Conservation (phyloP, 1,140 invertebrate genomes). For the Charaxes varanes region DNA sequence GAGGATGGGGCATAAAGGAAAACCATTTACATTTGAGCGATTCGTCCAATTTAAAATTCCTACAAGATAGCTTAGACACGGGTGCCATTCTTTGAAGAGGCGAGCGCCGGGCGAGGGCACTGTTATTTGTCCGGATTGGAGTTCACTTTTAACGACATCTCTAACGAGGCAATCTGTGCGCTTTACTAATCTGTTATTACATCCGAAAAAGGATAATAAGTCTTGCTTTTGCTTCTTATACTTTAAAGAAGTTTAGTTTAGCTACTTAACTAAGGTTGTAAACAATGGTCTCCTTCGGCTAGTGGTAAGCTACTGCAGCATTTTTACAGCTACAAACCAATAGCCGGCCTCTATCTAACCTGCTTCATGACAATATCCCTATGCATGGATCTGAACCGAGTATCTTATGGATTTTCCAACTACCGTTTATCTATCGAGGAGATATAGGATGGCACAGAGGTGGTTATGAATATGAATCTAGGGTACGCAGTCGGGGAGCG, state of each 20-base stretch:
- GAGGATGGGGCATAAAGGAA: slow-evolving; percentile 74
- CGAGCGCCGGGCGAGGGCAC: slow-evolving; percentile 49
- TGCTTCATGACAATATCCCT: too few relatives aligned
- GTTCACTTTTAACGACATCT: slow-evolving; percentile 47
- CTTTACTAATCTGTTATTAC: too few relatives aligned
- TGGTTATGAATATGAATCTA: slow-evolving; percentile 71
- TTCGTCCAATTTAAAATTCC: slow-evolving; percentile 76
- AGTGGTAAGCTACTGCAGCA: too few relatives aligned
- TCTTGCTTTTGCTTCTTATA: too few relatives aligned
- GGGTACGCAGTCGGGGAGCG: slow-evolving; percentile 55
- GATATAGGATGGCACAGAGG: slow-evolving; percentile 16
- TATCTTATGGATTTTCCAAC: too few relatives aligned
- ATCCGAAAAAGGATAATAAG: too few relatives aligned
- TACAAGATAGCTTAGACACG: slow-evolving; percentile 74
- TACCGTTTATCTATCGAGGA: too few relatives aligned
- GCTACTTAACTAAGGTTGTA: too few relatives aligned
- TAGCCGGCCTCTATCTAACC: too few relatives aligned
- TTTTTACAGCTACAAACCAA: slow-evolving; percentile 14
- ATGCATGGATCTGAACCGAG: too few relatives aligned
- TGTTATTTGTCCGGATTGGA: slow-evolving; percentile 35
- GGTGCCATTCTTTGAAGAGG: slow-evolving; percentile 70
- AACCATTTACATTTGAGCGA: slow-evolving; percentile 76
- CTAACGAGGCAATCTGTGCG: slow-evolving; percentile 19
- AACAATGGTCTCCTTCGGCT: too few relatives aligned
- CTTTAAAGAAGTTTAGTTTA: too few relatives aligned